A percentile compares a stretch with the other conserved stretches of the same genome.
phyloP scores from a whole-genome alignment of 1,140 invertebrate genomes.

The Formica exsecta region DNA sequence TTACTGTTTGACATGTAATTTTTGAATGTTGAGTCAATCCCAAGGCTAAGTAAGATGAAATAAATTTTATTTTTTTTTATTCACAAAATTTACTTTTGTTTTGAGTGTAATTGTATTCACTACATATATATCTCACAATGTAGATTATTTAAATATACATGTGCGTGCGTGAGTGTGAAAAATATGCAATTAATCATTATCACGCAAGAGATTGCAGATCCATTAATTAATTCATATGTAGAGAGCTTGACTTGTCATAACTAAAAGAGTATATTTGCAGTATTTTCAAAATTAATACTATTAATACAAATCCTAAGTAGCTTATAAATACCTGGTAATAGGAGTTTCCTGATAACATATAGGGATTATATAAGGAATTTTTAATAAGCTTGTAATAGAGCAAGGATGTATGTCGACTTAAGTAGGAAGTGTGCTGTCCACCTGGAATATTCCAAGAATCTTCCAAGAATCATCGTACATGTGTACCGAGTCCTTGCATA shows the following conservation, averaged over 20 bases:
- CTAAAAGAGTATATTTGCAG: conserved; percentile 12
- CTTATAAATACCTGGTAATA: conserved; percentile 28
- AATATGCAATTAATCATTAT: conserved; percentile 39
- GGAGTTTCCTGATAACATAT: not conserved
- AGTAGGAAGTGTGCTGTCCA: conserved; percentile 21
- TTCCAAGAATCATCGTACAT: conserved; percentile 4
- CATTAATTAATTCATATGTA: conserved; percentile 28
- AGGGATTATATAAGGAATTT: conserved; percentile 18
- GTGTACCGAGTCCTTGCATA: conserved; percentile 40
- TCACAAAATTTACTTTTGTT: conserved; percentile 31
- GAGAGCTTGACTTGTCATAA: conserved; percentile 19
- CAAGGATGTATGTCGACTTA: conserved; percentile 9
- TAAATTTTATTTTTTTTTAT: conserved; percentile 41
- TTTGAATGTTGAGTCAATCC: conserved; percentile 31
- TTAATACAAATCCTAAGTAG: not conserved
- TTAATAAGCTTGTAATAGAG: conserved; percentile 14
- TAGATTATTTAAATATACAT: conserved; percentile 43
- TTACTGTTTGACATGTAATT: conserved; percentile 22
- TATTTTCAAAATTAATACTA: conserved; percentile 23
- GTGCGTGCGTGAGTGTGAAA: conserved; percentile 54
- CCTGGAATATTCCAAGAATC: conserved; percentile 14
- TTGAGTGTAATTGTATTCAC: conserved; percentile 21
- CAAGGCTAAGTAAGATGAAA: conserved; percentile 29
- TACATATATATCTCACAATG: conserved; percentile 33
- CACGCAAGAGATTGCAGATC: conserved; percentile 5